These are phyloP conservation scores for Solenopsis invicta DNA, from an alignment of 1,140 invertebrate species.

Conservation along the genomic window DNA sequence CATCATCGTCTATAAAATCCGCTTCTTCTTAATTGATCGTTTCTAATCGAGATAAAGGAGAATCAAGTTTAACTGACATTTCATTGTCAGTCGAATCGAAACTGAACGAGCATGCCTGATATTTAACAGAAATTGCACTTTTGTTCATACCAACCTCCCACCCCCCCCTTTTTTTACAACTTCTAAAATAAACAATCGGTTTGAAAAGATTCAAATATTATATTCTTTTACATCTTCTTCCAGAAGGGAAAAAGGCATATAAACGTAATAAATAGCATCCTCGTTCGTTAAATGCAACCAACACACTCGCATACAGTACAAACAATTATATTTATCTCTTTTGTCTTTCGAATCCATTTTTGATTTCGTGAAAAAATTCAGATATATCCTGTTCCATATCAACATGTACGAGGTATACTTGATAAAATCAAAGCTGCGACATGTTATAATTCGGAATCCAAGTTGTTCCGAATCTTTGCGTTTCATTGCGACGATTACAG, in stretches of 20 bases:
- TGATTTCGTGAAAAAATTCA: not conserved
- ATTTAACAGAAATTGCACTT: not conserved
- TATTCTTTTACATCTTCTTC: not conserved
- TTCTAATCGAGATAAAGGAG: conserved; percentile 59
- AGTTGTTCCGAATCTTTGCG: not conserved
- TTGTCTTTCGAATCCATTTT: not conserved
- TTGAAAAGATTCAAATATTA: not conserved
- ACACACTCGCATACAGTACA: not conserved
- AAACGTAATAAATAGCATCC: not conserved
- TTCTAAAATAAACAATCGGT: conserved; percentile 7
- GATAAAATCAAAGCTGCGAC: not conserved
- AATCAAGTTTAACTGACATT: conserved; percentile 30
- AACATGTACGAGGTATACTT: not conserved
- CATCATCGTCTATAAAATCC: conserved; percentile 65
- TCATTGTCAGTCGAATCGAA: conserved; percentile 16
- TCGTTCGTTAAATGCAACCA: not conserved
- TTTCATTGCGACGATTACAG: not conserved
- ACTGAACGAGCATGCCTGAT: conserved; percentile 31
- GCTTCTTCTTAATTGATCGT: conserved; percentile 57
- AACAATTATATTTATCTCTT: conserved; percentile 8
- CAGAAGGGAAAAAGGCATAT: not conserved
- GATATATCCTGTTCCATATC: not conserved
- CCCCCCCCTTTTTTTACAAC: not conserved
- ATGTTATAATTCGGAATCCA: not conserved
- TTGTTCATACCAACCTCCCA: not conserved